Conservation (phyloP, 2,113 vertebrate genomes). For the Arvicanthis niloticus region DNA sequence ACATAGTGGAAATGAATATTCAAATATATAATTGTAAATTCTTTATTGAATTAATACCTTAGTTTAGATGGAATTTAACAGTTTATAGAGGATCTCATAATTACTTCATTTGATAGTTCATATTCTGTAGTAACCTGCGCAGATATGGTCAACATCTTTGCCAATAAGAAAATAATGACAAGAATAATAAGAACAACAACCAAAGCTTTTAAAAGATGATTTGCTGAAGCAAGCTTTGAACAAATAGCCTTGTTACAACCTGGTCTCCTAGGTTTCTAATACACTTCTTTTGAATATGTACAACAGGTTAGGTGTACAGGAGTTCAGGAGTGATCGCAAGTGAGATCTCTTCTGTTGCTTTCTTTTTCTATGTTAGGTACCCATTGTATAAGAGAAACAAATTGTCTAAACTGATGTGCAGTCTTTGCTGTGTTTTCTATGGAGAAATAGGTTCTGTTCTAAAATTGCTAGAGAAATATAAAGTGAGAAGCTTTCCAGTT, state of each 20-base stretch:
- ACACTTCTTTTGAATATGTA: slow-evolving; percentile 15
- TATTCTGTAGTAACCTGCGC: background rate
- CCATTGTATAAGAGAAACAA: slow-evolving; percentile 7
- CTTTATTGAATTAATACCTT: slow-evolving; percentile 8
- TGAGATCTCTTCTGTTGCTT: slow-evolving; percentile 11
- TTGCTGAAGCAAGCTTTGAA: slow-evolving; percentile 40
- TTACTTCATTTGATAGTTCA: slow-evolving; percentile 39
- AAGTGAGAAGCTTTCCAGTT: slow-evolving; percentile 7
- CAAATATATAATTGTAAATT: slow-evolving; percentile 14
- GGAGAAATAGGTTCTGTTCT: background rate
- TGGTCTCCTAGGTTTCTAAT: slow-evolving; percentile 21
- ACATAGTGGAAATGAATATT: slow-evolving; percentile 30
- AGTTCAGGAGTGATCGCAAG: background rate
- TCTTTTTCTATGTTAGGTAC: slow-evolving; percentile 27
- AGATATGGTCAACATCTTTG: slow-evolving; percentile 8
- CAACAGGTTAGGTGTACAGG: background rate
- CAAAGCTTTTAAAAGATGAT: background rate
- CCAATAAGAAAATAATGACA: background rate
- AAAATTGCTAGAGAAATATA: background rate
- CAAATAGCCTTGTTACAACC: slow-evolving; percentile 2
- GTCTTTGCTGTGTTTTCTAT: background rate
- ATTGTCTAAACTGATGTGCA: background rate
- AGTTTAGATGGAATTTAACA: slow-evolving; percentile 31
- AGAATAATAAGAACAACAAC: background rate
- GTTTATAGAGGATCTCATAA: slow-evolving; percentile 10